Percentiles rank a stretch among this genome's conserved stretches.
Conservation (phyloP, 2,797 vertebrate species). For the Mallotus villosus region DNA sequence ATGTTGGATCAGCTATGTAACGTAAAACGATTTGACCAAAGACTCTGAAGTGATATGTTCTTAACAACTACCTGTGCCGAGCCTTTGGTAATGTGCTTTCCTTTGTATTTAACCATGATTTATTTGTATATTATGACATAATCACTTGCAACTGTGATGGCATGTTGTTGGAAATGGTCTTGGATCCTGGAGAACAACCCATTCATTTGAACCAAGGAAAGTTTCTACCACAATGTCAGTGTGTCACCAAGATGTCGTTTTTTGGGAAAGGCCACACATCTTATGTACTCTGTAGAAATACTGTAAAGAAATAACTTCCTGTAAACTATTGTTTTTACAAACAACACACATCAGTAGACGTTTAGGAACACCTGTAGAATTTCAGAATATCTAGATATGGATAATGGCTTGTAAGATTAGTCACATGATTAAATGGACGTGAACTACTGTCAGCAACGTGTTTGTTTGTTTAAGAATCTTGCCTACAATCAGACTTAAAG, state of each 20-base stretch:
- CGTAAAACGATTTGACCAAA: neutral
- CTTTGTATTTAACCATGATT: neutral
- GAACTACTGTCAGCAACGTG: constrained; percentile 18
- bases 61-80: neutral
- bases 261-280: neutral
- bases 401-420: constrained; percentile 33
- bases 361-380: constrained; percentile 18
- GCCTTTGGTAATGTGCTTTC: neutral
- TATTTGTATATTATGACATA: too few species aligned
- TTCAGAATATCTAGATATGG: constrained; percentile 8
- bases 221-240: neutral
- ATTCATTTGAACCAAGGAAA: too few species aligned
- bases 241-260: constrained; percentile 8
- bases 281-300: constrained; percentile 17
- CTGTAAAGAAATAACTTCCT: neutral
- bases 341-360: neutral
- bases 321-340: constrained; percentile 8
- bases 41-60: neutral
- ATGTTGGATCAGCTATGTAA: neutral
- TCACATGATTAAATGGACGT: constrained; percentile 59
- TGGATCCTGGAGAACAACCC: too few species aligned
- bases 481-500: neutral
- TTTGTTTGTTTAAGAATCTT: neutral
- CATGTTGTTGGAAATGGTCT: too few species aligned
- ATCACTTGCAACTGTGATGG: too few species aligned